Evolutionary conservation across 1,140 invertebrate species (phyloP).

Genomic region (Aphelinus certus): DNA sequence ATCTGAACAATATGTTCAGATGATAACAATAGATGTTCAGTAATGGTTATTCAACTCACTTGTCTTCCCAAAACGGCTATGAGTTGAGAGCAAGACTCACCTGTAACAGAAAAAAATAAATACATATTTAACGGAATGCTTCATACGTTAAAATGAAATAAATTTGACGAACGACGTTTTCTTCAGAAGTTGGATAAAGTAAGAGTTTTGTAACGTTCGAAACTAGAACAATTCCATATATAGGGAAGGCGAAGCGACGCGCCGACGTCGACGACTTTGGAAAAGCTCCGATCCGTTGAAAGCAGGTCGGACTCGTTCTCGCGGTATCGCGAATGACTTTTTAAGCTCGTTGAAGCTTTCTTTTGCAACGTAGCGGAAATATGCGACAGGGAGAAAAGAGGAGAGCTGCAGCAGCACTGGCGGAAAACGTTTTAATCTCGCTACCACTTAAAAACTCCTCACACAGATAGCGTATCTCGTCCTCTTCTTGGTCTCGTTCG

Average conservation of each 20-base stretch:
- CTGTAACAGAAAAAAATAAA: too few species aligned
- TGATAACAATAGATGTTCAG: too few species aligned
- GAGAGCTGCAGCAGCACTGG: slow-evolving; percentile 22
- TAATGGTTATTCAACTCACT: too few species aligned
- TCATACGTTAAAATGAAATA: too few species aligned
- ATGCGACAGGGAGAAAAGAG: slow-evolving; percentile 27
- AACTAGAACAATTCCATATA: slow-evolving; percentile 1
- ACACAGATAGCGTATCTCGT: slow-evolving; percentile 49
- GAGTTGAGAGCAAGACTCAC: too few species aligned
- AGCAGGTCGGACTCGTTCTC: too few species aligned
- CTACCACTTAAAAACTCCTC: slow-evolving; percentile 59
- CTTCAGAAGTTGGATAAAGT: too few species aligned
- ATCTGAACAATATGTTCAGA: too few species aligned
- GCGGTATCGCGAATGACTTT: slow-evolving; percentile 26
- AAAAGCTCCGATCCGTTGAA: not conserved
- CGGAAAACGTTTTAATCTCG: slow-evolving; percentile 57
- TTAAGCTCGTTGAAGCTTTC: slow-evolving; percentile 32
- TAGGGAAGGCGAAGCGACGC: not conserved
- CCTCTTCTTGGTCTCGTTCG: slow-evolving; percentile 39
- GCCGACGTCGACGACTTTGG: not conserved
- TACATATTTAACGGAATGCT: too few species aligned
- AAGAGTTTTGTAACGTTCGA: not conserved
- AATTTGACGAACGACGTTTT: too few species aligned
- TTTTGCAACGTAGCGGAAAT: slow-evolving; percentile 38
- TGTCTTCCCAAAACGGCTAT: too few species aligned